These are phyloP conservation scores for Pelobates fuscus DNA, from an alignment of 2,113 vertebrate genomes.

Conservation along the genomic window DNA sequence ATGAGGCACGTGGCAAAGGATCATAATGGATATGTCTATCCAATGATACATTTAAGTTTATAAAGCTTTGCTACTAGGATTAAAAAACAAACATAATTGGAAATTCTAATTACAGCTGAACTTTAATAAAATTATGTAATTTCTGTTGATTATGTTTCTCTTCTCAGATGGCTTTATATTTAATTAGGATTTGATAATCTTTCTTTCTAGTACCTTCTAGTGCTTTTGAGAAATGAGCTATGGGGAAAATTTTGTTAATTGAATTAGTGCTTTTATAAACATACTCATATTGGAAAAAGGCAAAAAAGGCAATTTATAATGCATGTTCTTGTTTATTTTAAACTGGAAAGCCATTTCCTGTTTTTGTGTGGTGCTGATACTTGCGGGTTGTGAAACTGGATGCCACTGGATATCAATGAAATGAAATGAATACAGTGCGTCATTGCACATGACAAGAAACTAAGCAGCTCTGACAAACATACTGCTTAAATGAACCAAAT, in stretches of 20 bases:
- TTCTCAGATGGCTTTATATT: constrained; percentile 57
- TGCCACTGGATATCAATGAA: too few species aligned
- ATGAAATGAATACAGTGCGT: too few species aligned
- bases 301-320: neutral
- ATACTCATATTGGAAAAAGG: constrained; percentile 4
- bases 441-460: too few species aligned
- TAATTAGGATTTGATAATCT: constrained; percentile 58
- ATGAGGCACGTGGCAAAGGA: neutral
- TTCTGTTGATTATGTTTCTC: constrained; percentile 59
- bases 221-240: constrained; percentile 52
- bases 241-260: constrained; percentile 55
- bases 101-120: constrained; percentile 58
- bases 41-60: constrained; percentile 55
- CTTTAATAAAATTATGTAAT: constrained; percentile 61
- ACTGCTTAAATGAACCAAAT: too few species aligned
- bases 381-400: too few species aligned
- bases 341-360: too few species aligned
- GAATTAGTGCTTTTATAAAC: constrained; percentile 49
- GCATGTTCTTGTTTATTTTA: too few species aligned
- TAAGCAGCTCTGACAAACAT: too few species aligned
- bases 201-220: constrained; percentile 55
- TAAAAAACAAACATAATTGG: constrained; percentile 50
- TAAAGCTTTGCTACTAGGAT: constrained; percentile 50
- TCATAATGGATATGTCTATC: neutral
- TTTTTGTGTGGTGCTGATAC: too few species aligned